phyloP scores from a whole-genome alignment of 2,797 vertebrate species.

The Squalus acanthias region DNA sequence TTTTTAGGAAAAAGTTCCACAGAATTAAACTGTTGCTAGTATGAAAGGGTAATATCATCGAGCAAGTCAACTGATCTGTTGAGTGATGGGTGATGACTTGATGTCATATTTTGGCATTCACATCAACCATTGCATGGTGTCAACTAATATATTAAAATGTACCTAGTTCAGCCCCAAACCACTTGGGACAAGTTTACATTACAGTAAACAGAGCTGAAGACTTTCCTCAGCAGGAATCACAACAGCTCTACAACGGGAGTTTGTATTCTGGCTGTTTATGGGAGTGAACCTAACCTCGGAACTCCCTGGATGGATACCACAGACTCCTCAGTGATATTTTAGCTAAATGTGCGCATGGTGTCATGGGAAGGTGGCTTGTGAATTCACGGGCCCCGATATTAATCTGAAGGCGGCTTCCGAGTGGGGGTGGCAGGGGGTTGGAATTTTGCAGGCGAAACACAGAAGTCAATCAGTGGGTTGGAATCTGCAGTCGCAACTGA shows the following conservation, averaged over 20 bases:
- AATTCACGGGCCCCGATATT: background rate
- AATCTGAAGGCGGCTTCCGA: background rate
- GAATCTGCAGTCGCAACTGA: background rate
- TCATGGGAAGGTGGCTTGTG: background rate
- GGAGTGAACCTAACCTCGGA: background rate
- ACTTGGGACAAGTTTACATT: conserved; percentile 14
- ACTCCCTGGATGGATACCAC: background rate
- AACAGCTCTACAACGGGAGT: background rate
- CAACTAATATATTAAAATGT: conserved; percentile 28
- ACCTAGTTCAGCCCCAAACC: background rate
- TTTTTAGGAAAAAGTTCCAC: background rate
- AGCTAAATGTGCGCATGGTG: background rate
- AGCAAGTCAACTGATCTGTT: background rate
- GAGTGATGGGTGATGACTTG: conserved; percentile 14
- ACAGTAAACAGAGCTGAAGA: background rate
- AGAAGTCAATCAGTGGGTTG: background rate
- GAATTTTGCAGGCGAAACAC: background rate
- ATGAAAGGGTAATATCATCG: background rate
- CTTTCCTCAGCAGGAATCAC: background rate
- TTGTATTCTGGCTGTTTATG: background rate
- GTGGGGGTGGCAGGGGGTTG: background rate
- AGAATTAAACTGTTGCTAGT: background rate
- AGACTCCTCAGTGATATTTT: background rate
- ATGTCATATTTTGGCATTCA: background rate
- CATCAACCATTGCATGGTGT: background rate